Base-by-base conservation (phyloP, 2,797 vertebrate species). In the Falco novaeseelandiae region DNA sequence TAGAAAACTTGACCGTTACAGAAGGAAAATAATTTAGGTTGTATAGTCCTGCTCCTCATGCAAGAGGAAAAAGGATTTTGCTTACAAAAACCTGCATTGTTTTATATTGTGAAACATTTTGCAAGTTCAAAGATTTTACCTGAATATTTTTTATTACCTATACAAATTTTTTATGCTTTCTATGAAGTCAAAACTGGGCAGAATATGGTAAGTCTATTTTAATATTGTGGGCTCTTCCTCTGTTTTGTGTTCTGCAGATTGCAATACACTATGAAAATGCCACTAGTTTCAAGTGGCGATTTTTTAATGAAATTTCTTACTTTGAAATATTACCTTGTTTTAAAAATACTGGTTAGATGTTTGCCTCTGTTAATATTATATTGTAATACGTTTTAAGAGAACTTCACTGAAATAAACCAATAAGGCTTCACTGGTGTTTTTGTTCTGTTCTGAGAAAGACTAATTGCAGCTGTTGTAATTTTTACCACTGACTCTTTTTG, bases 271-370 rank as follows among this genome's bases (percentile, higher is more conserved):
- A 29, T 92, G 84, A 89, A 93, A 95, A 65, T 6, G 5, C 49
- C 40, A 25, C 81, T 89, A 29, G 42, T 93, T 96, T 93, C 84
- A 87, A 86, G 14, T 57, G 84, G 40, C 89, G 69, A 65, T 94
- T 94, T 83, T 85, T 78, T 1, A 30, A 30, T 77, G 52, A 49
- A 26, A 51, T 61, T 88, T 94, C 29, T 36, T 71, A n/a, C 77
- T 95, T 88, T 71, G 59, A 89, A 94, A 85, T 87, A 91, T 77
- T 80, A 74, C 46, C 12, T 82, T 91, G 27, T 90, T 94, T 89
- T 61, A 42, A 93, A 95, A 93, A 83, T 59, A 69, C 66, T 80
- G 10, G 77, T 95, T 70, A 70, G 40, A 70, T 29, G 54, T 36
- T 87, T 87, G 16, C 21, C 40, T 92, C 10, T 87, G 30, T 94